Conservation (phyloP, 2,888 invertebrate genomes). For the Zele albiditarsus region DNA sequence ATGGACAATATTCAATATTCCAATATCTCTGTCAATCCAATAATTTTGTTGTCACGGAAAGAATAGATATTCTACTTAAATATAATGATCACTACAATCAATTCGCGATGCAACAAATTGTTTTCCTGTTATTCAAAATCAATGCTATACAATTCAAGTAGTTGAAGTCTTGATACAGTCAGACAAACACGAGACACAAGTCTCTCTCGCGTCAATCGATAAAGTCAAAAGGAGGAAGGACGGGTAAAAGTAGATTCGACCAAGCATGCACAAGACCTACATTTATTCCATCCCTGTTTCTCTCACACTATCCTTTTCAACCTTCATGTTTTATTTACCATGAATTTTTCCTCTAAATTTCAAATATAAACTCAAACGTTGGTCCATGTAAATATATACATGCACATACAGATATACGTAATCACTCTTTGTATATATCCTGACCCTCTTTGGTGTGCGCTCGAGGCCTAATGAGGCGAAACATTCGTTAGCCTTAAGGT, state of each 20-base stretch:
- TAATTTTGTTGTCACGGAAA: too few relatives aligned
- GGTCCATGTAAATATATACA: not conserved
- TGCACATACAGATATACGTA: not conserved
- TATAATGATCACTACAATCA: not conserved
- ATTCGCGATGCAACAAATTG: not conserved
- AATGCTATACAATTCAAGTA: not conserved
- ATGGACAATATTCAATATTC: too few relatives aligned
- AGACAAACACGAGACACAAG: constrained; percentile 2
- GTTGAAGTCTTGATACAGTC: not conserved
- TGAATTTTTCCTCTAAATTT: not conserved
- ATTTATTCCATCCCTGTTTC: not conserved
- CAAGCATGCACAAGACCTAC: not conserved
- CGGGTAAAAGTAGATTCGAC: not conserved
- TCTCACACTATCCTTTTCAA: not conserved
- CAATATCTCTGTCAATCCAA: too few relatives aligned
- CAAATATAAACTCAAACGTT: not conserved
- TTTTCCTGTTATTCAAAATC: not conserved
- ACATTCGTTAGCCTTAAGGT: constrained; percentile 51
- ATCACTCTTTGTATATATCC: not conserved
- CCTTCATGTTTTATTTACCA: not conserved
- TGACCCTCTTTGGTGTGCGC: not conserved
- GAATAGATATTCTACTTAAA: too few relatives aligned
- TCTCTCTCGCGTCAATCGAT: not conserved
- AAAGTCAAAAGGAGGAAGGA: not conserved
- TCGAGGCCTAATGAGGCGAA: constrained; percentile 50